A percentile compares a stretch with the other conserved stretches of the same genome.
phyloP scores from a whole-genome alignment of 1,140 invertebrate genomes.

The Halesus radiatus region DNA sequence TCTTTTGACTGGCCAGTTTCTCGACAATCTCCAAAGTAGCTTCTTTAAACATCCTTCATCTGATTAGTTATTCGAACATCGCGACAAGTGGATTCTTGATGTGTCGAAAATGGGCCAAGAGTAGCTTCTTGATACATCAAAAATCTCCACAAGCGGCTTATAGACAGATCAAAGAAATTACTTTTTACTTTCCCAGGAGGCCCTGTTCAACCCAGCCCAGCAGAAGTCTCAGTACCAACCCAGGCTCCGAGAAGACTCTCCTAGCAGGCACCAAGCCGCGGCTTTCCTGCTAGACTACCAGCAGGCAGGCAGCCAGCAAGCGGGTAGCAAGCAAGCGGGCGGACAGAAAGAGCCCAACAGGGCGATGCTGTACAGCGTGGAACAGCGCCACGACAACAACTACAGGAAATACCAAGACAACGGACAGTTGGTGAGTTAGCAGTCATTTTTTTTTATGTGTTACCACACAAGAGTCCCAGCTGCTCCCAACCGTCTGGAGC shows the following conservation, averaged over 20 bases:
- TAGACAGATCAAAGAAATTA: too few relatives aligned
- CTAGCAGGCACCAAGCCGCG: not conserved
- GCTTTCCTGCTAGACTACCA: not conserved
- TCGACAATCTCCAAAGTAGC: too few relatives aligned
- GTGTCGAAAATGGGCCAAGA: too few relatives aligned
- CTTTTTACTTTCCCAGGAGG: conserved; percentile 17
- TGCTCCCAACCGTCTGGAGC: too few relatives aligned
- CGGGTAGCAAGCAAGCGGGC: not conserved
- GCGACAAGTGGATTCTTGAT: too few relatives aligned
- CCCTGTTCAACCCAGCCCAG: not conserved
- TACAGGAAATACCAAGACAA: conserved; percentile 53
- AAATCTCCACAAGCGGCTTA: too few relatives aligned
- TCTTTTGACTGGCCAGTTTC: too few relatives aligned
- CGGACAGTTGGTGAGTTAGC: conserved; percentile 50
- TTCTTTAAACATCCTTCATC: too few relatives aligned
- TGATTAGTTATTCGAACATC: too few relatives aligned
- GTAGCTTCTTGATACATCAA: too few relatives aligned
- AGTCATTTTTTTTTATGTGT: not conserved
- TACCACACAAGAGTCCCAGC: not conserved
- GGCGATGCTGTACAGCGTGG: conserved; percentile 55
- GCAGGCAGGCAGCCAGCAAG: not conserved
- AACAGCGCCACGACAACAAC: conserved; percentile 51
- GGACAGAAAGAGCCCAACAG: conserved; percentile 7
- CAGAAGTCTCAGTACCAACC: conserved; percentile 2
- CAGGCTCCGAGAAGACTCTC: not conserved